Percentiles rank a stretch among this genome's conserved stretches.
phyloP scores from a whole-genome alignment of 2,797 vertebrate species.

The Synaphobranchus kaupii region DNA sequence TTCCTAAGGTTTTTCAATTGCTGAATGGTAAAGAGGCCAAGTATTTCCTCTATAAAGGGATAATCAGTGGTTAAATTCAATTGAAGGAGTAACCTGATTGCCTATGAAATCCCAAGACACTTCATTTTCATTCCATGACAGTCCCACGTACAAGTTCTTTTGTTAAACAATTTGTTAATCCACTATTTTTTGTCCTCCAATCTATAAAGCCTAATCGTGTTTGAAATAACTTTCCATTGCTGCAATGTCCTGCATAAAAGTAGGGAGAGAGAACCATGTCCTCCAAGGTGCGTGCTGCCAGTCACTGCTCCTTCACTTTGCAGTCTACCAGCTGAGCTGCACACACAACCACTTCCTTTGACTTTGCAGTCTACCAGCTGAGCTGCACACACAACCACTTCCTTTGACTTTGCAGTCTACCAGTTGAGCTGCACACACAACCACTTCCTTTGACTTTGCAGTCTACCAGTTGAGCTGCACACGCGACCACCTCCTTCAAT shows the following conservation, averaged over 20 bases:
- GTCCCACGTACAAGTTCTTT: background rate
- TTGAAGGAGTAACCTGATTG: background rate
- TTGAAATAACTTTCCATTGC: background rate
- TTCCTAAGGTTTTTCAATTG: background rate
- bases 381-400: too few relatives aligned
- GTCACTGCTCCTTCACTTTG: background rate
- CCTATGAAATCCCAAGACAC: background rate
- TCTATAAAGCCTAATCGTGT: background rate
- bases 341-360: background rate
- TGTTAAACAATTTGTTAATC: background rate
- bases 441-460: too few relatives aligned
- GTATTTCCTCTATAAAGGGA: background rate
- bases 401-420: too few relatives aligned
- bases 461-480: too few relatives aligned
- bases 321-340: background rate
- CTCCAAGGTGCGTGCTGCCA: background rate
- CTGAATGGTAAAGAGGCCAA: background rate
- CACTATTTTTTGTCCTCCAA: background rate
- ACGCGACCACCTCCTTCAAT: too few relatives aligned
- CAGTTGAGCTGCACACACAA: too few relatives aligned
- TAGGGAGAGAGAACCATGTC: too few relatives aligned
- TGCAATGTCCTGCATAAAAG: background rate
- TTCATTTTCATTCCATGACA: background rate
- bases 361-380: too few relatives aligned
- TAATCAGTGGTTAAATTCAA: background rate